Conservation (phyloP, 2,113 vertebrate genomes). For the Salvelinus fontinalis region DNA sequence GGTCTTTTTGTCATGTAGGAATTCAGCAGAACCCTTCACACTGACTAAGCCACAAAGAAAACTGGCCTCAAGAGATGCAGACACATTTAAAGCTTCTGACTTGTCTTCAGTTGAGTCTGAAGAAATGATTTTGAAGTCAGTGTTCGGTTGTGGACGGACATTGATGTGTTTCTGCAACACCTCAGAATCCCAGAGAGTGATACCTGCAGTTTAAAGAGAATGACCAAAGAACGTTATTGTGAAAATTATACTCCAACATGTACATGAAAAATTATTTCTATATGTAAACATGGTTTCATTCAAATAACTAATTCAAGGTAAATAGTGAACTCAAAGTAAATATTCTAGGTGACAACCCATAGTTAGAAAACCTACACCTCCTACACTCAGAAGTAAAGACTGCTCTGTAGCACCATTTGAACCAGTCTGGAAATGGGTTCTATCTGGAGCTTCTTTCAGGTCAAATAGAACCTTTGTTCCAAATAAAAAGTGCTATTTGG, state of each 20-base stretch:
- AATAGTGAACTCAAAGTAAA: background rate
- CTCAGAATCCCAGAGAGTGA: slow-evolving; percentile 44
- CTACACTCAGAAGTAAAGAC: background rate
- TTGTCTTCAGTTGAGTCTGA: slow-evolving; percentile 48
- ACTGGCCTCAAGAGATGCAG: slow-evolving; percentile 42
- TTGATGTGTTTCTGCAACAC: slow-evolving; percentile 32
- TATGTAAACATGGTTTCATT: background rate
- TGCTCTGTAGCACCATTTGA: background rate
- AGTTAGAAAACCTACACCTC: background rate
- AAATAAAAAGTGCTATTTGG: too few relatives aligned
- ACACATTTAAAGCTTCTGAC: slow-evolving; percentile 35
- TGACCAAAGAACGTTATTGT: background rate
- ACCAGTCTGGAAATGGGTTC: background rate
- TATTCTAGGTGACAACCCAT: background rate
- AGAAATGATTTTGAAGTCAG: slow-evolving; percentile 41
- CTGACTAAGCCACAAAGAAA: slow-evolving; percentile 42
- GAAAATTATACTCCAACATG: background rate
- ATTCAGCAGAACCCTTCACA: slow-evolving; percentile 43
- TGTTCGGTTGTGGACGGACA: slow-evolving; percentile 26
- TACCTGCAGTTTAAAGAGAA: slow-evolving; percentile 20
- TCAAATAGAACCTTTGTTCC: too few relatives aligned
- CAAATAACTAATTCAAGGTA: background rate
- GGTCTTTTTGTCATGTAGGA: slow-evolving; percentile 41
- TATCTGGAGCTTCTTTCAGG: too few relatives aligned
- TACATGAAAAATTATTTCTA: background rate